Percentiles rank a stretch among this genome's conserved stretches.
Conservation (phyloP, 2,888 invertebrate species). For the Mesorhabditis belari region DNA sequence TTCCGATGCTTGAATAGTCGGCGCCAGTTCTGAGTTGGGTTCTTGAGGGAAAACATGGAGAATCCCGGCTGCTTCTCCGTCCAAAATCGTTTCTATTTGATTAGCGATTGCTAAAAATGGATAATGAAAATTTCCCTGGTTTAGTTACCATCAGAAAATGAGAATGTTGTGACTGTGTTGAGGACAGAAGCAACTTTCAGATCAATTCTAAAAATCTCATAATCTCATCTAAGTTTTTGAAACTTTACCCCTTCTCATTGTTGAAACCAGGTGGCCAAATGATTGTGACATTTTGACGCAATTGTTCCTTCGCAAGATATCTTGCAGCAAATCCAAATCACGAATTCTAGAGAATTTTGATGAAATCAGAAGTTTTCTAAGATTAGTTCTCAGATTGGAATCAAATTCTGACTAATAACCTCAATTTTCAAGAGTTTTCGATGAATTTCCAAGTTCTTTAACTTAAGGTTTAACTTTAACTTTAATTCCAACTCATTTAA, state of each 20-base stretch:
- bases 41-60: background rate
- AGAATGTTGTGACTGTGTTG: background rate
- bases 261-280: slow-evolving; percentile 9
- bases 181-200: background rate
- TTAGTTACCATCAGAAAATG: background rate
- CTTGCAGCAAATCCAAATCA: slow-evolving; percentile 21
- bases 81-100: background rate
- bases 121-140: background rate
- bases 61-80: background rate
- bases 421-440: no score
- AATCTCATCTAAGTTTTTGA: background rate
- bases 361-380: no score
- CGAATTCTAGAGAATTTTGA: slow-evolving; percentile 19
- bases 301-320: slow-evolving; percentile 15
- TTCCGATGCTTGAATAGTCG: background rate
- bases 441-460: no score
- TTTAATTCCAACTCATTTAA: no score
- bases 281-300: slow-evolving; percentile 21
- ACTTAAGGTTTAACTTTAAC: no score
- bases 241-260: background rate
- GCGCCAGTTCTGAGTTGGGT: background rate
- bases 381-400: no score
- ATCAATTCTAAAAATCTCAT: background rate
- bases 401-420: no score
- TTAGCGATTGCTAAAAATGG: background rate